Base-by-base conservation (phyloP, 2,113 vertebrate species). In the Craseonycteris thonglongyai region DNA sequence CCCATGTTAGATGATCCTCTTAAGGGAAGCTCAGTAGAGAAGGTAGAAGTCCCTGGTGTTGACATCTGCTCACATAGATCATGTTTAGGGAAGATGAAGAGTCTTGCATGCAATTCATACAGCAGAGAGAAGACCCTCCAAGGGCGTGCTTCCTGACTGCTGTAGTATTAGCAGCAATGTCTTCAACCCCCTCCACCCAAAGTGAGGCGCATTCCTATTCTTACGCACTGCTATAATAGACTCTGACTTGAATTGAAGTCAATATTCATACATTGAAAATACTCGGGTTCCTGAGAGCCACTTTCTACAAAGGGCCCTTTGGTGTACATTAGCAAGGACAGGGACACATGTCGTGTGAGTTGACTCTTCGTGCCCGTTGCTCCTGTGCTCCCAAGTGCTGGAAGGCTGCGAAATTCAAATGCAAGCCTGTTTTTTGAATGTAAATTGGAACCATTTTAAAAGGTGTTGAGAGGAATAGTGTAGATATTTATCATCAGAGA, bases 1-100 rank as follows among this genome's bases (percentile, higher is more conserved):
- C 88, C 94, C 18, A 30, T 74, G 81, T 94, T 54, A 59, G 81
- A 58, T 24, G 84, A 92, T 68, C 59, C 66, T 78, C 96, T 88
- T 87, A 74, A 75, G 93, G 85, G 89, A 85, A 85, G 26, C 49
- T 82, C 54, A 78, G 65, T 22, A 14, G 83, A 93, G 90, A 93
- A 87, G 42, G 81, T 33, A 35, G 78, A 86, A 54, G 85, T 18
- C 80, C 54, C 49, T 42, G 33, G 59, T 59, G 40, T 66, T 94
- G 88, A 91, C 24, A 33, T 61, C 21, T 1, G 14, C 28, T 88
- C 58, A 59, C 78, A 78, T 97, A 75, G 76, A 76, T 96, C 91
- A 94, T n/a, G n/a, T 84, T 40, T 2, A 30, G 16, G 88, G 56
- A 93, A 49, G 76, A 88, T 45, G 71, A 93, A 91, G 90, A 85